Base-by-base conservation (phyloP, 1,140 invertebrate species). In the Eubasilissa regina region DNA sequence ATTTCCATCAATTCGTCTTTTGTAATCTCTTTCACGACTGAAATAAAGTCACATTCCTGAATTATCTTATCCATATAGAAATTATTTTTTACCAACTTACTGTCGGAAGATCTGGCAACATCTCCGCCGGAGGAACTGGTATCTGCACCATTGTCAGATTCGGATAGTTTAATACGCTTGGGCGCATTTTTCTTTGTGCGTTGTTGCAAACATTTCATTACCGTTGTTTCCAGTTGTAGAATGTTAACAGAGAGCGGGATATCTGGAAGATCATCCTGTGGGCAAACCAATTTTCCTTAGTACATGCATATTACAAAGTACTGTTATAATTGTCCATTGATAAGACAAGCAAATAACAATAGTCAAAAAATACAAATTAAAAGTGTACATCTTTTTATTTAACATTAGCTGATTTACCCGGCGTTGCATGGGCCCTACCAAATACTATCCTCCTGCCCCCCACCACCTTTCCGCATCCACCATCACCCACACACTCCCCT, bases 161-260 rank as follows among this genome's bases (percentile, higher is more conserved):
- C 43, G 0, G 60, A 83, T 0, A 87, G 87, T 56, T 84, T 85
- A 75, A 87, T 86, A 53, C 88, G 85, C 79, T 89, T n/a, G 83
- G 87, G 84, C 0, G 48, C 12, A 21, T 85, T 86, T 15, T 83
- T 21, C 81, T 87, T 88, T 9, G 86, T 84, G 62, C 85, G 85
- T 25, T 85, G 86, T 75, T 89, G 86, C 60, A 89, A 80, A 79
- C 86, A 87, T 9, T 84, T 79, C 13, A 86, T 86, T 0, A 86
- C 84, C 6, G 89, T 88, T 7, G 86, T 85, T 68, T 89, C 88
- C 15, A 89, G 79, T 84, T 89, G 89, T 43, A 89, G 79, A 70
- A 89, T 87, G 19, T 88, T 80, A 6, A 89, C 88, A 15, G 87
- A 85, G n/a, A 89, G 73, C 0, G 89, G 88, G 35, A 87, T 87